A percentile compares a stretch with the other conserved stretches of the same genome.
Conservation (phyloP, 2,888 invertebrate genomes). For the Heliconius hortense region DNA sequence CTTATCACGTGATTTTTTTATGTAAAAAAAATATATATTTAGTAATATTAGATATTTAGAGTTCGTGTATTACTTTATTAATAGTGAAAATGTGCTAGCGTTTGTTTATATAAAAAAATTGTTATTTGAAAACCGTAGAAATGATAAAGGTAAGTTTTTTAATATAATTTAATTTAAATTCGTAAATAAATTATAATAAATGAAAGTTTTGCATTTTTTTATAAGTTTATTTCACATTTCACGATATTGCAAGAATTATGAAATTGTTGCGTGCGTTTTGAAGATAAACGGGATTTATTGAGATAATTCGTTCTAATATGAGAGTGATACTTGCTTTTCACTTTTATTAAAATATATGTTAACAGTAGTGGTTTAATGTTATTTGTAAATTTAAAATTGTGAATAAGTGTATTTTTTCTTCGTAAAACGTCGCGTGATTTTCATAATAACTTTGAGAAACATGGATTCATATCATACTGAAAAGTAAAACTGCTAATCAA, state of each 20-base stretch:
- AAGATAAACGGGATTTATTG: not conserved
- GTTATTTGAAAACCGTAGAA: not conserved
- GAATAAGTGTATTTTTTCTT: too few species aligned
- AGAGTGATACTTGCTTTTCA: not conserved
- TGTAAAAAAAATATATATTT: slow-evolving; percentile 1
- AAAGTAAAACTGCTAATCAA: not conserved
- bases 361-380: not conserved
- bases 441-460: not conserved
- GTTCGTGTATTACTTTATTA: not conserved
- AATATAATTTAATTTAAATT: not conserved
- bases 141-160: slow-evolving; percentile 40
- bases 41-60: not conserved
- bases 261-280: slow-evolving; percentile 10
- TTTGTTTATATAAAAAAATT: not conserved
- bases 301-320: not conserved
- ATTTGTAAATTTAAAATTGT: too few species aligned
- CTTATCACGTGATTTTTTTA: slow-evolving; percentile 44
- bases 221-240: not conserved
- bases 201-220: not conserved
- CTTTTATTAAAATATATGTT: not conserved
- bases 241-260: not conserved
- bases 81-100: slow-evolving; percentile 15
- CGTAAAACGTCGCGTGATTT: too few species aligned
- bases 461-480: not conserved
- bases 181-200: not conserved